These are phyloP conservation scores for Lingula anatina DNA, from an alignment of 2,888 invertebrate species.

Conservation along the genomic window DNA sequence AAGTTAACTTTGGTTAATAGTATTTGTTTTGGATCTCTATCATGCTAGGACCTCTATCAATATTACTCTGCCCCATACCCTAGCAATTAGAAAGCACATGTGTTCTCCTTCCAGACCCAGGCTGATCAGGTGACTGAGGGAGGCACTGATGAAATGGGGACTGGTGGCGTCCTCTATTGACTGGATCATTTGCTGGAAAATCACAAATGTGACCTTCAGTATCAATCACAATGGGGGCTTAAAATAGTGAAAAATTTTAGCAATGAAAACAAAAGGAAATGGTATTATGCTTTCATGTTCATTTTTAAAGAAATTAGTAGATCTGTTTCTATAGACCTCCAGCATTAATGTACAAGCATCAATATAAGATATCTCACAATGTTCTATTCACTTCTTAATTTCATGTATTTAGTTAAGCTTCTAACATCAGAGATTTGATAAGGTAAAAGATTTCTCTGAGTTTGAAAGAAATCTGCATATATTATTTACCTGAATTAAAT, in stretches of 20 bases:
- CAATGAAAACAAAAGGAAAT: no score
- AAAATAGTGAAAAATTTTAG: no score
- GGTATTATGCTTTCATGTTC: no score
- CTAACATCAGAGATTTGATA: no score
- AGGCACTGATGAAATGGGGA: slow-evolving; percentile 30
- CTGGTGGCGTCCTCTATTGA: slow-evolving; percentile 31
- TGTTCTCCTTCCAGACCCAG: slow-evolving; percentile 68
- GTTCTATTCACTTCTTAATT: not conserved
- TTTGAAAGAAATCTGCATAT: slow-evolving; percentile 7
- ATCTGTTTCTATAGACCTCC: no score
- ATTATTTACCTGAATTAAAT: slow-evolving; percentile 55
- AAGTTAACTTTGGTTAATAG: no score
- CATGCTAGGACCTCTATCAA: not conserved
- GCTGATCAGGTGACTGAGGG: slow-evolving; percentile 44
- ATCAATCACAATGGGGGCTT: no score
- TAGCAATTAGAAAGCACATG: slow-evolving; percentile 69
- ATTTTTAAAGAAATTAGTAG: no score
- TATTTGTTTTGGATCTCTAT: no score
- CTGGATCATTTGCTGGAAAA: slow-evolving; percentile 40
- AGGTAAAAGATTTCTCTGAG: not conserved
- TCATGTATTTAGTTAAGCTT: not conserved
- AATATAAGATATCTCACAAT: not conserved
- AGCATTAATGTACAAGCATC: not conserved
- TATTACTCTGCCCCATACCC: no score
- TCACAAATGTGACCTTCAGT: no score